Evolutionary conservation across 1,140 invertebrate species (phyloP).

Genomic region (Wasmannia auropunctata): DNA sequence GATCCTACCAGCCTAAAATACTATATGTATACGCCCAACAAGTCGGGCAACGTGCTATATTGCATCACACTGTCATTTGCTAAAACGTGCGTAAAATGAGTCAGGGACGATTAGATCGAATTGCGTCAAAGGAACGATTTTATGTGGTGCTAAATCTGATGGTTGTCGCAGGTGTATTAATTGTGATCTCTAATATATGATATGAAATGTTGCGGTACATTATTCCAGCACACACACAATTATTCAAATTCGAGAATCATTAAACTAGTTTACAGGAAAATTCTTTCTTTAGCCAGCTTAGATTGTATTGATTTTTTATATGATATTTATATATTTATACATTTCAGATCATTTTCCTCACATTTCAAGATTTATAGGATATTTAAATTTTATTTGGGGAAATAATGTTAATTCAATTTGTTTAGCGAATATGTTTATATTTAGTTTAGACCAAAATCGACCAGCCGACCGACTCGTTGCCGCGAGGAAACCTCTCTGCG

Average conservation of each 20-base stretch:
- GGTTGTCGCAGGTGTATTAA: neutral
- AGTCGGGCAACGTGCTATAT: conserved; percentile 10
- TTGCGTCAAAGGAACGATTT: neutral
- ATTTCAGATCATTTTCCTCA: neutral
- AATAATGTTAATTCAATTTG: neutral
- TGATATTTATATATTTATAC: neutral
- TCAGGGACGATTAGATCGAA: neutral
- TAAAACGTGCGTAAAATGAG: neutral
- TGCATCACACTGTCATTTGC: neutral
- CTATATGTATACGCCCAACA: conserved; percentile 1
- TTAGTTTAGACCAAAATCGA: conserved; percentile 11
- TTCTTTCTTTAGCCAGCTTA: neutral
- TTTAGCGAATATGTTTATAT: neutral
- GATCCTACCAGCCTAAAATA: conserved; percentile 5
- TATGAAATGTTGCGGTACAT: neutral
- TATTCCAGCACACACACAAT: neutral
- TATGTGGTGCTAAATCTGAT: neutral
- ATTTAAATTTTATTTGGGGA: neutral
- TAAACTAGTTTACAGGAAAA: neutral
- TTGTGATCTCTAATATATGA: neutral
- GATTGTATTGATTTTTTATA: neutral
- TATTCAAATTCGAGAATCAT: neutral
- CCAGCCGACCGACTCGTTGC: neutral
- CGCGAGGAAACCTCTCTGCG: neutral
- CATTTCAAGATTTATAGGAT: neutral